Evolutionary conservation across 1,140 invertebrate genomes (phyloP).

Genomic region (Brachionus angularis): DNA sequence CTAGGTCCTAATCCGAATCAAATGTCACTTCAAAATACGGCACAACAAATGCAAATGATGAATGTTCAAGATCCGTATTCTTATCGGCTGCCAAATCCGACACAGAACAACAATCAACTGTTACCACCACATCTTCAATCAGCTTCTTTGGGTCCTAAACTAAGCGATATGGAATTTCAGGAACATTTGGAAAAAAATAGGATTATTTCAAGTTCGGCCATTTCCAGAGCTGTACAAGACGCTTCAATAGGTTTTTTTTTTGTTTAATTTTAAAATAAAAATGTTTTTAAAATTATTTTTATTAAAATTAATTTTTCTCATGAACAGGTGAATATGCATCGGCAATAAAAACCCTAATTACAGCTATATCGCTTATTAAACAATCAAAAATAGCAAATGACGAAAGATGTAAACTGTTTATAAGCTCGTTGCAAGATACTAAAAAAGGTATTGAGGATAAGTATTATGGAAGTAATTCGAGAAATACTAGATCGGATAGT

Average conservation of each 20-base stretch:
- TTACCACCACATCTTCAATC: not conserved
- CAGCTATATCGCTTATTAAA: constrained; percentile 95
- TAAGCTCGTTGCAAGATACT: constrained; percentile 90
- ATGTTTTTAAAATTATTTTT: constrained; percentile 45
- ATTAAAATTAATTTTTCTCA: constrained; percentile 35
- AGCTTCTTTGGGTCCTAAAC: constrained; percentile 48
- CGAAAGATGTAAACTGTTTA: constrained; percentile 94
- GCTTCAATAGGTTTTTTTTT: constrained; percentile 70
- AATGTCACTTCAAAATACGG: constrained; percentile 26
- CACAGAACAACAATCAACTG: not conserved
- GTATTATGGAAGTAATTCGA: constrained; percentile 64
- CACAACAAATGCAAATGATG: constrained; percentile 25
- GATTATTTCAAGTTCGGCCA: constrained; percentile 92
- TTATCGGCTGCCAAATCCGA: not conserved
- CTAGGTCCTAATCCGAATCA: not conserved
- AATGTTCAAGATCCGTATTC: not conserved
- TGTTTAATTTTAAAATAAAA: not conserved
- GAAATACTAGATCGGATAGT: not conserved
- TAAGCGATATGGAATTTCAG: constrained; percentile 92
- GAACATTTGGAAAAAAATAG: constrained; percentile 95
- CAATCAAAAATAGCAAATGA: constrained; percentile 95
- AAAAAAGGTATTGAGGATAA: constrained; percentile 93
- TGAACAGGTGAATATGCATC: constrained; percentile 81
- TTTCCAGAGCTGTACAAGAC: constrained; percentile 90
- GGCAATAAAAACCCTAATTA: constrained; percentile 95